Base-by-base conservation (phyloP, 2,113 vertebrate genomes). In the Colinus virginianus region DNA sequence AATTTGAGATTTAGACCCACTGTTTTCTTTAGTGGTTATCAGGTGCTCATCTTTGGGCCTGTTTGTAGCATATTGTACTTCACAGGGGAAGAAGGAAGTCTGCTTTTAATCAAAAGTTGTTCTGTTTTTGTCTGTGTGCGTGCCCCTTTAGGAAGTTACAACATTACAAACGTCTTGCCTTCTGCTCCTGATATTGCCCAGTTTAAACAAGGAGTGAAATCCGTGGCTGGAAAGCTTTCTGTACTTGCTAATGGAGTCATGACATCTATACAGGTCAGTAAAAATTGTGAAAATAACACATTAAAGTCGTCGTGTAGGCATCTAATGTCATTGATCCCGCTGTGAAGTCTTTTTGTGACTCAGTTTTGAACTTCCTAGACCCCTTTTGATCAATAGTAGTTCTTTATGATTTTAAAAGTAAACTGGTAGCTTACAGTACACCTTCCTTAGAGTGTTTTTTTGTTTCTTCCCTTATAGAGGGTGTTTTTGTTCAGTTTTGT, bases 191-290 rank as follows among this genome's bases (percentile, higher is more conserved):
- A 99, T 97, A 99, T 99, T 98, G 91, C 98, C 6, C 98, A 99
- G 94, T 98, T 99, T 87, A 99, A 98, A 95, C 98, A 98, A 62
- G 99, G 99, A 4, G 98, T 99, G 48, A 98, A 98, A 71, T 98
- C 98, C 0, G 98, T 99, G 4, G 99, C 99, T 2, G 99, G 99
- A 28, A 99, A 98, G 69, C 98, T 99, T 40, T 99, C 99, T 0
- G 98, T 99, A 58, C 98, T 99, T 94, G 99, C 99, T 84, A 99
- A 98, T 23, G 99, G 99, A 1, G 99, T 99, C 9, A 98, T 99
- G 96, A 98, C 96, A 36, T 98, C 98, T 19, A 99, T 99, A 92
- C 99, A 99, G 99, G 99, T 99, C 8, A 84, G 98, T 96, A 59
- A 49, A 93, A 83, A 63, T n/a, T 49, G 20, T 30, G 17, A 5